phyloP scores from a whole-genome alignment of 2,113 vertebrate genomes.

The Fregetta grallaria region DNA sequence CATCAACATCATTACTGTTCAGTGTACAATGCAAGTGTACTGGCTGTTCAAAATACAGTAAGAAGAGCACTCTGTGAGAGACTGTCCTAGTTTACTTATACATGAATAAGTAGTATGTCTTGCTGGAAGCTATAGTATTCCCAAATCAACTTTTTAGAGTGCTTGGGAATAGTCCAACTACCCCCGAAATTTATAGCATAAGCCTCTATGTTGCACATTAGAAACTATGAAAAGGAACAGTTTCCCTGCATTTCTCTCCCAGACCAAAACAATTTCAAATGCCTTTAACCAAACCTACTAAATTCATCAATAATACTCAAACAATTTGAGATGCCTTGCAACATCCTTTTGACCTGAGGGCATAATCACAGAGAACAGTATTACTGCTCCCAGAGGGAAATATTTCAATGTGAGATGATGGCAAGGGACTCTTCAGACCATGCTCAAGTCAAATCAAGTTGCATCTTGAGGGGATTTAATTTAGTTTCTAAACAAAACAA shows the following conservation, averaged over 20 bases:
- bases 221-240: not conserved
- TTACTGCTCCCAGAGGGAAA: not conserved
- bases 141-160: not conserved
- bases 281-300: not conserved
- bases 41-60: not conserved
- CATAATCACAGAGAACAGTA: not conserved
- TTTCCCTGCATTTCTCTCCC: not conserved
- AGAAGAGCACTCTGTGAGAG: not conserved
- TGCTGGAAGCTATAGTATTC: not conserved
- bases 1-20: not conserved
- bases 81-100: not conserved
- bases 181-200: not conserved
- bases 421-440: not conserved
- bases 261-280: not conserved
- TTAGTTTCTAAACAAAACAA: not conserved
- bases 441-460: not conserved
- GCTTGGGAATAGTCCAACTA: not conserved
- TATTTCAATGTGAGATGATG: not conserved
- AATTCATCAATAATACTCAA: not conserved
- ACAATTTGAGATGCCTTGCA: not conserved
- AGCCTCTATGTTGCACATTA: not conserved
- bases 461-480: not conserved
- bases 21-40: not conserved
- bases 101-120: not conserved
- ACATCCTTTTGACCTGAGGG: not conserved